A percentile compares a stretch with the other conserved stretches of the same genome.
phyloP scores from a whole-genome alignment of 2,797 vertebrate genomes.

The Mareca penelope region DNA sequence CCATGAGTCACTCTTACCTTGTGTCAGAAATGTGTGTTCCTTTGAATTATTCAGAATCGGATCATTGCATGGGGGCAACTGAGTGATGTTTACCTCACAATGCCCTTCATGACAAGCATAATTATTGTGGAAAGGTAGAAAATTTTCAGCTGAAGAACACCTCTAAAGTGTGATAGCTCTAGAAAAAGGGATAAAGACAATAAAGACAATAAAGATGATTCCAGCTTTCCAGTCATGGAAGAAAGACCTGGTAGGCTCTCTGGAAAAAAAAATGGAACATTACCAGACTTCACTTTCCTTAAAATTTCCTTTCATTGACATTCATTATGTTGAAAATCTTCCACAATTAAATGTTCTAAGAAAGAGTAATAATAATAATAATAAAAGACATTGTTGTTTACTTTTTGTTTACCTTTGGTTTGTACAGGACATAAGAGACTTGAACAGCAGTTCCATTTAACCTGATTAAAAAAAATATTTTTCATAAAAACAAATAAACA shows the following conservation, averaged over 20 bases:
- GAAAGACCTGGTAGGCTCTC: neutral
- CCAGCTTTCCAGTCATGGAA: neutral
- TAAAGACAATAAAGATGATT: neutral
- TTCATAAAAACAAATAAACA: neutral
- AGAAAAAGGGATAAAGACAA: neutral
- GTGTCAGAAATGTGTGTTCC: fast-evolving
- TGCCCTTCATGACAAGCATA: neutral
- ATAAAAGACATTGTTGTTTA: neutral
- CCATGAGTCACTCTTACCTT: neutral
- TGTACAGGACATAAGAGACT: neutral
- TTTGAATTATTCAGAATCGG: neutral
- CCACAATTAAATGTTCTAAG: neutral
- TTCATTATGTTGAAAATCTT: neutral
- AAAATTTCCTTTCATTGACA: neutral
- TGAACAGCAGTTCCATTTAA: neutral
- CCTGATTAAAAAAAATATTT: neutral
- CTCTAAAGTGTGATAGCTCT: neutral
- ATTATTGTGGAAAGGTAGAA: neutral
- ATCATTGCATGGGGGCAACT: neutral
- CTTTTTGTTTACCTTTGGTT: neutral
- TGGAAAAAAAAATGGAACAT: neutral
- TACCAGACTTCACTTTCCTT: neutral
- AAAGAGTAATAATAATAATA: fast-evolving
- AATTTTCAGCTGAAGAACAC: neutral
- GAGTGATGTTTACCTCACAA: neutral